Conservation (phyloP, 2,888 invertebrate species). For the Tiphia femorata region DNA sequence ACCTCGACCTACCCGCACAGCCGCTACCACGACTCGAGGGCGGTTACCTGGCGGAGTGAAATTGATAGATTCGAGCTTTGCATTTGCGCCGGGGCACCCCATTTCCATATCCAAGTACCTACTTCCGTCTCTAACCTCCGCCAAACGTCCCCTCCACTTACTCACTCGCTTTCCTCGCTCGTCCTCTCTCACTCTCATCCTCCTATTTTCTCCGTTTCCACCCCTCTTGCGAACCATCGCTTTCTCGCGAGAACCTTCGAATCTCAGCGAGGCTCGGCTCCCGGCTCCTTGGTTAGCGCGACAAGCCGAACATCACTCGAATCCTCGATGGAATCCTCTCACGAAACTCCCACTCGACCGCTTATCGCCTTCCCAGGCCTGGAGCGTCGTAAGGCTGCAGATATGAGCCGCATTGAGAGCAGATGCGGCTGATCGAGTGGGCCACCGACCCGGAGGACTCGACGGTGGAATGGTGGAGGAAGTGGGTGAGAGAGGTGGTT, state of each 20-base stretch:
- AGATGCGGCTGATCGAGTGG: constrained; percentile 43
- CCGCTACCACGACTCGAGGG: too few relatives aligned
- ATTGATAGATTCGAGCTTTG: constrained; percentile 64
- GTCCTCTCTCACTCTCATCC: constrained; percentile 13
- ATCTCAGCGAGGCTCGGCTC: not conserved
- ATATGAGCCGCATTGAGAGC: constrained; percentile 51
- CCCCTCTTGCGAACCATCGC: not conserved
- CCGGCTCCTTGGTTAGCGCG: constrained; percentile 44
- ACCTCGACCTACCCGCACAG: constrained; percentile 5
- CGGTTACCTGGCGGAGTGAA: constrained; percentile 52
- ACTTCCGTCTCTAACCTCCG: constrained; percentile 48
- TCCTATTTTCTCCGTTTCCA: not conserved
- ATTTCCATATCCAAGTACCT: constrained; percentile 61
- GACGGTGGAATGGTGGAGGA: constrained; percentile 4
- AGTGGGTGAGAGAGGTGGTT: not conserved
- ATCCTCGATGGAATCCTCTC: constrained; percentile 44
- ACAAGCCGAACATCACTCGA: constrained; percentile 54
- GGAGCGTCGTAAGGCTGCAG: constrained; percentile 42
- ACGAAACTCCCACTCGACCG: constrained; percentile 40
- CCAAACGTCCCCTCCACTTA: constrained; percentile 23
- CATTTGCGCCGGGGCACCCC: constrained; percentile 50
- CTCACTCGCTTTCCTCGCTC: constrained; percentile 29
- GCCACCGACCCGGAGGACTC: not conserved
- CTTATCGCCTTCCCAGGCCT: constrained; percentile 45
- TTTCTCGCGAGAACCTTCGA: not conserved